These are phyloP conservation scores for Machimus rusticus DNA, from an alignment of 2,888 invertebrate species.

Conservation along the genomic window DNA sequence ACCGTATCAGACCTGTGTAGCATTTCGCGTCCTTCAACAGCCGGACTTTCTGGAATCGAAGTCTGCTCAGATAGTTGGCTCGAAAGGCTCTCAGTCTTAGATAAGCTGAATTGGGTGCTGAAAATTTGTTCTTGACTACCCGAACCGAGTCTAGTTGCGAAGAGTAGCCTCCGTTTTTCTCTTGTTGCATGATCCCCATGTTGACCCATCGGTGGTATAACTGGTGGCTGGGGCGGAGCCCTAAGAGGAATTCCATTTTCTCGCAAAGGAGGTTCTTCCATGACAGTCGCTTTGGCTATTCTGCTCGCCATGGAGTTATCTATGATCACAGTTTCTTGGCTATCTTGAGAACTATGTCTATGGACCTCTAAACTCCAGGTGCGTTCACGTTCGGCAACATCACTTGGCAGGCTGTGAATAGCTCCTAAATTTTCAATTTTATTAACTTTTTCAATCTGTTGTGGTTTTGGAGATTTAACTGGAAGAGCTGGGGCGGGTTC, in stretches of 20 bases:
- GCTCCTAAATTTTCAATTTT: slow-evolving; percentile 65
- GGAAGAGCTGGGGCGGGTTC: slow-evolving; percentile 39
- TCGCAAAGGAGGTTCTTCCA: slow-evolving; percentile 53
- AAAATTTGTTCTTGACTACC: slow-evolving; percentile 74
- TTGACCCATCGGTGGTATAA: slow-evolving; percentile 53
- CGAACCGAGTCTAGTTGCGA: slow-evolving; percentile 72
- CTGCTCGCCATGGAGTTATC: slow-evolving; percentile 53
- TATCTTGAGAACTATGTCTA: slow-evolving; percentile 63
- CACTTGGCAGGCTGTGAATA: slow-evolving; percentile 67
- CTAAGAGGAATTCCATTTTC: slow-evolving; percentile 53
- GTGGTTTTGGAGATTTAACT: slow-evolving; percentile 47
- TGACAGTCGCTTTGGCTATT: slow-evolving; percentile 50
- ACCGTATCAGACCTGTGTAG: slow-evolving; percentile 59
- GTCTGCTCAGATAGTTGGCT: slow-evolving; percentile 68
- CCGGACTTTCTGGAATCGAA: slow-evolving; percentile 52
- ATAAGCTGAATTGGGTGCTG: slow-evolving; percentile 71
- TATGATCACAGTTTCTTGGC: slow-evolving; percentile 65
- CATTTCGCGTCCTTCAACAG: slow-evolving; percentile 49
- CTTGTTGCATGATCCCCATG: slow-evolving; percentile 55
- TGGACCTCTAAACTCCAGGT: slow-evolving; percentile 60
- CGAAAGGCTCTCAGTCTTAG: slow-evolving; percentile 71
- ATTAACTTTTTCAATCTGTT: slow-evolving; percentile 51
- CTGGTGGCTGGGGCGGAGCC: slow-evolving; percentile 49
- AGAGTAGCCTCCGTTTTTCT: slow-evolving; percentile 66
- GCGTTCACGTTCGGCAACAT: slow-evolving; percentile 53